Evolutionary conservation across 2,113 vertebrate genomes (phyloP).

Genomic region (Erinaceus europaeus): DNA sequence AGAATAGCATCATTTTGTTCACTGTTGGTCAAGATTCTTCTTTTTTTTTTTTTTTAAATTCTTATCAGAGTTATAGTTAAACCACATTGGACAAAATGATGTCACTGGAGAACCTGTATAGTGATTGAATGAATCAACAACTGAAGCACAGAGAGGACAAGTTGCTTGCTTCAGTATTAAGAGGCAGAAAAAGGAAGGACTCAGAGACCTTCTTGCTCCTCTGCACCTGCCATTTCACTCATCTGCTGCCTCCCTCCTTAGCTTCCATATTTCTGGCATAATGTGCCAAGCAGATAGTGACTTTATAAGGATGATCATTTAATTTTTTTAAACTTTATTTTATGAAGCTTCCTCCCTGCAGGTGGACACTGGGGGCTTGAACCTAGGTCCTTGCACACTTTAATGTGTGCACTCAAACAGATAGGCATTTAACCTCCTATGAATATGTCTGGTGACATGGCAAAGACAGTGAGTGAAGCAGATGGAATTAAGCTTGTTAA

Average conservation of each 20-base stretch:
- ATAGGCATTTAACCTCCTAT: no score
- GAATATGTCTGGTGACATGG: background rate
- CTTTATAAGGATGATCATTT: background rate
- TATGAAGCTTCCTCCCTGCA: no score
- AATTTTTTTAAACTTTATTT: no score
- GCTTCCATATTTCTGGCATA: background rate
- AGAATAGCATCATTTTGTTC: no score
- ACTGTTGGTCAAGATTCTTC: no score
- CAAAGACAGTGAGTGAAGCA: background rate
- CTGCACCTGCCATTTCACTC: background rate
- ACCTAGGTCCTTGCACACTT: no score
- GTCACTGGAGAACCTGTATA: no score
- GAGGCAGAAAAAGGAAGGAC: background rate
- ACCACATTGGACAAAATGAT: no score
- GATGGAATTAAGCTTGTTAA: background rate
- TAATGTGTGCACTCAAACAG: no score
- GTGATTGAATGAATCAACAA: background rate
- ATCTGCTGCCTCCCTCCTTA: background rate
- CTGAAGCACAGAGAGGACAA: background rate
- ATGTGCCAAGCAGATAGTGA: background rate
- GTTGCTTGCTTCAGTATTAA: background rate
- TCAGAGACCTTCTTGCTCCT: background rate
- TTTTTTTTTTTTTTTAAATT: no score
- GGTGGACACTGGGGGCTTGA: no score
- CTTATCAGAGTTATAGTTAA: no score